phyloP scores from a whole-genome alignment of 1,140 invertebrate genomes.

The Drosophila eugracilis region DNA sequence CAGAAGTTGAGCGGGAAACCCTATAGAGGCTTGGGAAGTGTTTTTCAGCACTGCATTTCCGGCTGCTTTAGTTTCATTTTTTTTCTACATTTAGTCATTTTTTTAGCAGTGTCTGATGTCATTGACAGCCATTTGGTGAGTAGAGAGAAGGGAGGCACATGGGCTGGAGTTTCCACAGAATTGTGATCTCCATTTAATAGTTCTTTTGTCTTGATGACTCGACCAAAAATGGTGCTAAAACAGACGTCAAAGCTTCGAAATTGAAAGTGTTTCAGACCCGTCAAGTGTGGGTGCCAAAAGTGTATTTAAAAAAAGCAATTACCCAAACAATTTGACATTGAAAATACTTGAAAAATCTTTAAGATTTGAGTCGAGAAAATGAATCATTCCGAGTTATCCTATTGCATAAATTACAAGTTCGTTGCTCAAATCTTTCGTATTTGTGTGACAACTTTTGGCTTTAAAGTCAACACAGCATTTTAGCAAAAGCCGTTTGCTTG shows the following conservation, averaged over 20 bases:
- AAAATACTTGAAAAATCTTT: constrained; percentile 49
- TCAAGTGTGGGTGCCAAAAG: constrained; percentile 60
- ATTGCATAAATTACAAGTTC: constrained; percentile 66
- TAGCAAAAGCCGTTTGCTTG: constrained; percentile 49
- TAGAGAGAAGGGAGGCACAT: constrained; percentile 1
- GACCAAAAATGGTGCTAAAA: constrained; percentile 69
- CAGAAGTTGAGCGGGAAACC: constrained; percentile 71
- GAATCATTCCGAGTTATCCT: constrained; percentile 19
- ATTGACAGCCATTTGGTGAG: constrained; percentile 67
- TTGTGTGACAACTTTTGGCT: constrained; percentile 53
- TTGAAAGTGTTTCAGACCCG: constrained; percentile 42
- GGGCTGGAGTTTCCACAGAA: constrained; percentile 35
- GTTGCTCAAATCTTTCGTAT: constrained; percentile 66
- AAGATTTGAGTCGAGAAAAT: constrained; percentile 35
- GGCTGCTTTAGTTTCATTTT: constrained; percentile 53
- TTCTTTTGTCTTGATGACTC: constrained; percentile 74
- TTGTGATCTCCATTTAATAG: constrained; percentile 58
- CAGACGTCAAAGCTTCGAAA: constrained; percentile 55
- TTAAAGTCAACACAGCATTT: constrained; percentile 54
- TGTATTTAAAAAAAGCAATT: constrained; percentile 53
- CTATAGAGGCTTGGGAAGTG: constrained; percentile 55
- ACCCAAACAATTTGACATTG: constrained; percentile 68
- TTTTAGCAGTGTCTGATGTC: constrained; percentile 56
- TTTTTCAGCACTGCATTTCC: constrained; percentile 69
- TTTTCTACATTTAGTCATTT: constrained; percentile 31